Evolutionary conservation across 2,888 invertebrate genomes (phyloP).

Genomic region (Imbricaverruca yamaguchii): DNA sequence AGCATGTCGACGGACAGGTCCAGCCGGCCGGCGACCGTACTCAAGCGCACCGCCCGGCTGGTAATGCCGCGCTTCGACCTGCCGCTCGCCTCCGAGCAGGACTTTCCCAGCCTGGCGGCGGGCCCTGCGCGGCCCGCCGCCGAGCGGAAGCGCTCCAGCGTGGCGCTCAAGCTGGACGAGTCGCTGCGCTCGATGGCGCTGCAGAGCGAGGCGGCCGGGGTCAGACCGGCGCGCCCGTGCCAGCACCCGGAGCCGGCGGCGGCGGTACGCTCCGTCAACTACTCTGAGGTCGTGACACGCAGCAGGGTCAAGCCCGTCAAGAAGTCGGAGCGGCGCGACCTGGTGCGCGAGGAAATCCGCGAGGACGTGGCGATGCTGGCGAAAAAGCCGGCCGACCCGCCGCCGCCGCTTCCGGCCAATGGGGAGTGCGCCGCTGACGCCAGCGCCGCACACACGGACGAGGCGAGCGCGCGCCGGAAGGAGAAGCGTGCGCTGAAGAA

Average conservation of each 20-base stretch:
- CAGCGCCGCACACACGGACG: not conserved
- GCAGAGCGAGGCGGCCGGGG: not conserved
- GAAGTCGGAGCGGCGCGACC: conserved; percentile 10
- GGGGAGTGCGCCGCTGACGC: not conserved
- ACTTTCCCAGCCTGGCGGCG: not conserved
- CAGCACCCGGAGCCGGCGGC: not conserved
- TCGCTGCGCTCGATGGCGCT: conserved; percentile 17
- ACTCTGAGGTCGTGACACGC: not conserved
- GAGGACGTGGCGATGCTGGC: conserved; percentile 8
- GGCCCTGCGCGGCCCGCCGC: not conserved
- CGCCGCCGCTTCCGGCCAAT: not conserved
- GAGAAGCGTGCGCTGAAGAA: not conserved
- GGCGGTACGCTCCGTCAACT: not conserved
- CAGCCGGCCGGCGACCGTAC: not conserved
- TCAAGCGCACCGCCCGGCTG: not conserved
- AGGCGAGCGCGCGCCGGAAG: not conserved
- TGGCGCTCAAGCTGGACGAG: conserved; percentile 12
- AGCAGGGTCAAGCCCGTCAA: not conserved
- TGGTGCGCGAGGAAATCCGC: not conserved
- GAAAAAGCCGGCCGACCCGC: not conserved
- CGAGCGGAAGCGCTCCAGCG: not conserved
- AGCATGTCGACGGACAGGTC: not conserved
- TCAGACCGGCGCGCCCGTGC: not conserved
- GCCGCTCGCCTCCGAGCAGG: not conserved
- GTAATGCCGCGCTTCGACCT: not conserved